A percentile compares a stretch with the other conserved stretches of the same genome.
Evolutionary conservation across 1,140 invertebrate genomes (phyloP).

Genomic region (Branchinecta lindahli): DNA sequence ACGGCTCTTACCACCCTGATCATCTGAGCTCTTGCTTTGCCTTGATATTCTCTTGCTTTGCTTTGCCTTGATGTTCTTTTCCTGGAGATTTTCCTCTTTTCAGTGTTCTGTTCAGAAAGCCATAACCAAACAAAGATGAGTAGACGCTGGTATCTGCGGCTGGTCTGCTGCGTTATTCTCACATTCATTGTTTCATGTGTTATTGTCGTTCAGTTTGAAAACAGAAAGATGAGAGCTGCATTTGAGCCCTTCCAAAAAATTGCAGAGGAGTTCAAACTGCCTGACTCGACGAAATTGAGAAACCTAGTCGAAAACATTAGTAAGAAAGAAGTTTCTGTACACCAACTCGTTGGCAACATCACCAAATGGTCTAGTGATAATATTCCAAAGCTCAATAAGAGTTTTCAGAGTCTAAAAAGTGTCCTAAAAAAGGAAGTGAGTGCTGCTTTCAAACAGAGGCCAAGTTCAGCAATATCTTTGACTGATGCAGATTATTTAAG

Average conservation of each 20-base stretch:
- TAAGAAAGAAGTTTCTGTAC: neutral
- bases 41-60: too few species aligned
- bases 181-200: neutral
- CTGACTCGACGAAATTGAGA: neutral
- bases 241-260: neutral
- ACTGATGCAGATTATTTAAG: neutral
- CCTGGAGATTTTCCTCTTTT: too few species aligned
- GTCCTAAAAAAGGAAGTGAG: neutral
- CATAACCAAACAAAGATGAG: neutral
- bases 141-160: neutral
- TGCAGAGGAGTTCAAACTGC: neutral
- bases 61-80: too few species aligned
- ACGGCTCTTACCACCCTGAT: too few species aligned
- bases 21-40: too few species aligned
- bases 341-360: neutral
- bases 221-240: neutral
- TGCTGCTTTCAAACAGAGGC: neutral
- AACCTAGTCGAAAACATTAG: neutral
- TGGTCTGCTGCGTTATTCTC: neutral
- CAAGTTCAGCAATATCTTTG: neutral
- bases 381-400: neutral
- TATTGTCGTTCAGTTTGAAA: neutral
- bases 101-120: too few species aligned
- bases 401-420: neutral
- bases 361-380: neutral